Conservation (phyloP, 2,888 invertebrate genomes). For the Hirtodrosophila cameraria region DNA sequence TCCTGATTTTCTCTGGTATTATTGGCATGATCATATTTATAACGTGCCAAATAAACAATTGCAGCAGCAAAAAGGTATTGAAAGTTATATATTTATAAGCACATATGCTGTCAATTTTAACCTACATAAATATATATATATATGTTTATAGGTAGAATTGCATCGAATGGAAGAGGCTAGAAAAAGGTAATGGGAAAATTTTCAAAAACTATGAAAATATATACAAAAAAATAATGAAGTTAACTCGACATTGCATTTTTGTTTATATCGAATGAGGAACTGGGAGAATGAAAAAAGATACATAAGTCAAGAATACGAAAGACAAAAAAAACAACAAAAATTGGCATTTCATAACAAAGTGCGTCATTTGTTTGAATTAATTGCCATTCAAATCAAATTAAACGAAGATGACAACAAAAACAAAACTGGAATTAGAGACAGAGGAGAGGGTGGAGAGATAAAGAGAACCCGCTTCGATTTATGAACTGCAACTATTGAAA, state of each 20-base stretch:
- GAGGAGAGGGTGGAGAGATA: not conserved
- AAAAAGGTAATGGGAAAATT: not conserved
- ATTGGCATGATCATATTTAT: not conserved
- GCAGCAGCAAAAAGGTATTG: too few species aligned
- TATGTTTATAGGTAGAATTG: not conserved
- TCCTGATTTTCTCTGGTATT: not conserved
- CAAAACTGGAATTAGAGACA: slow-evolving; percentile 5
- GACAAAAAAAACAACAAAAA: not conserved
- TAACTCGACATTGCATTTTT: not conserved
- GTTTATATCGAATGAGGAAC: slow-evolving; percentile 1
- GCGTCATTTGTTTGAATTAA: slow-evolving; percentile 59
- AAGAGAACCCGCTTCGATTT: slow-evolving; percentile 20
- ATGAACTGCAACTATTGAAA: slow-evolving; percentile 42
- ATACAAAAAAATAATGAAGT: not conserved
- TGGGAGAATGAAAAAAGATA: not conserved
- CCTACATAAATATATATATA: not conserved
- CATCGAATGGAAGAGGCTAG: slow-evolving; percentile 10
- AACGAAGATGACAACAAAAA: slow-evolving; percentile 27
- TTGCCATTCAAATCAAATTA: slow-evolving; percentile 55
- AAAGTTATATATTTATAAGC: too few species aligned
- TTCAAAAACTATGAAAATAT: not conserved
- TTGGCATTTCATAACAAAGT: slow-evolving; percentile 41
- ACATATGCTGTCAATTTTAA: too few species aligned
- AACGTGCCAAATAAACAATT: not conserved
- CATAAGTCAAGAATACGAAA: not conserved